These are phyloP conservation scores for Drosophila macrospina DNA, from an alignment of 2,888 invertebrate species.

Conservation along the genomic window DNA sequence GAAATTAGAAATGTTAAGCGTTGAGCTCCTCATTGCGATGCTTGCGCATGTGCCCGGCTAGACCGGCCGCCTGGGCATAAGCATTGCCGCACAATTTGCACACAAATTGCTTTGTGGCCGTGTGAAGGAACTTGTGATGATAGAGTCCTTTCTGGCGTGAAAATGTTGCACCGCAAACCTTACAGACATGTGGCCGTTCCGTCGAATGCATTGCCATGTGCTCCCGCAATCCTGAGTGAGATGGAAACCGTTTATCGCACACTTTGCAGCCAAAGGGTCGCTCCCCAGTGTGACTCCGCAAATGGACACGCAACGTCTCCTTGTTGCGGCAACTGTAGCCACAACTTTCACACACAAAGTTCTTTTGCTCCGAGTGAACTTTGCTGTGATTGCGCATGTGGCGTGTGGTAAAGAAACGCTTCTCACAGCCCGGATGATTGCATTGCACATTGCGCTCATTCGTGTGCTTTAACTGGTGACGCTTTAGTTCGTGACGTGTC, in stretches of 20 bases:
- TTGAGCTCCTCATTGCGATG: constrained; percentile 72
- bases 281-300: constrained; percentile 81
- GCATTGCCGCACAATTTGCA: constrained; percentile 80
- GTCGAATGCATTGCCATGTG: constrained; percentile 82
- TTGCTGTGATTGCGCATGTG: constrained; percentile 75
- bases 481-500: constrained; percentile 73
- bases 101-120: constrained; percentile 81
- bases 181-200: constrained; percentile 75
- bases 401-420: constrained; percentile 70
- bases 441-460: constrained; percentile 72
- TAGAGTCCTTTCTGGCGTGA: constrained; percentile 79
- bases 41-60: constrained; percentile 83
- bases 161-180: constrained; percentile 76
- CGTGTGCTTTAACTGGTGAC: constrained; percentile 73
- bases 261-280: constrained; percentile 75
- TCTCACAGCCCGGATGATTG: constrained; percentile 74
- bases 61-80: constrained; percentile 82
- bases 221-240: constrained; percentile 75
- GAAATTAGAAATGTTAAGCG: constrained; percentile 16
- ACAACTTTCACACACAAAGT: constrained; percentile 81
- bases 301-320: constrained; percentile 76
- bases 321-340: constrained; percentile 78
- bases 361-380: constrained; percentile 73
- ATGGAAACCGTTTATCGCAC: constrained; percentile 77
- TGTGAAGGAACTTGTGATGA: constrained; percentile 80